Evolutionary conservation across 2,113 vertebrate genomes (phyloP).

Genomic region (Tinamus guttatus): DNA sequence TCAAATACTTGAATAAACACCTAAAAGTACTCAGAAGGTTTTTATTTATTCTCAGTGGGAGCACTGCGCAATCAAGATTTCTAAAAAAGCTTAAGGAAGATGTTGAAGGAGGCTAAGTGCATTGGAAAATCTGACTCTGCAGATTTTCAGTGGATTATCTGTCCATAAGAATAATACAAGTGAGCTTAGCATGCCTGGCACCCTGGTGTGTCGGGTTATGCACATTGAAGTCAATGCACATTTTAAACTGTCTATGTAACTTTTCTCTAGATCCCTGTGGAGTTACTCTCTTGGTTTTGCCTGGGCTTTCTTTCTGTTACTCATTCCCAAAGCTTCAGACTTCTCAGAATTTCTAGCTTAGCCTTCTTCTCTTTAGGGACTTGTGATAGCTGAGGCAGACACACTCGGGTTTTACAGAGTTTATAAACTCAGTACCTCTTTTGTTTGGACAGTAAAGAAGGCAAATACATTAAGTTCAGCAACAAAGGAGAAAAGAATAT

Average conservation of each 20-base stretch:
- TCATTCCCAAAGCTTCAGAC: background rate
- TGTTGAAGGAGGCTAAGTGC: background rate
- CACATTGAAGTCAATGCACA: background rate
- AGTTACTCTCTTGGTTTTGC: background rate
- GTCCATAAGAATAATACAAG: fast-evolving
- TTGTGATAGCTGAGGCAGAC: background rate
- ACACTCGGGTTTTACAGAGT: background rate
- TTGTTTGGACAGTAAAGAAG: background rate
- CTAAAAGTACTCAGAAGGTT: background rate
- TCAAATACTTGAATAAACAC: background rate
- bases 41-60: background rate
- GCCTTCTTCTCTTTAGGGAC: fast-evolving
- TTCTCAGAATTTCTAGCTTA: background rate
- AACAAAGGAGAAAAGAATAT: background rate
- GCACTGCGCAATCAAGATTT: background rate
- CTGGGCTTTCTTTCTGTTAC: background rate
- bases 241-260: background rate
- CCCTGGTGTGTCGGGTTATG: fast-evolving
- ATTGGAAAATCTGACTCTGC: background rate
- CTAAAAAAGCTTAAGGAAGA: background rate
- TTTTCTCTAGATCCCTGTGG: background rate
- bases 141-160: background rate
- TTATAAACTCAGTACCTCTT: background rate
- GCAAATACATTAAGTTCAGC: background rate
- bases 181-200: fast-evolving